Evolutionary conservation across 1,140 invertebrate genomes (phyloP).

Genomic region (Adelges cooleyi): DNA sequence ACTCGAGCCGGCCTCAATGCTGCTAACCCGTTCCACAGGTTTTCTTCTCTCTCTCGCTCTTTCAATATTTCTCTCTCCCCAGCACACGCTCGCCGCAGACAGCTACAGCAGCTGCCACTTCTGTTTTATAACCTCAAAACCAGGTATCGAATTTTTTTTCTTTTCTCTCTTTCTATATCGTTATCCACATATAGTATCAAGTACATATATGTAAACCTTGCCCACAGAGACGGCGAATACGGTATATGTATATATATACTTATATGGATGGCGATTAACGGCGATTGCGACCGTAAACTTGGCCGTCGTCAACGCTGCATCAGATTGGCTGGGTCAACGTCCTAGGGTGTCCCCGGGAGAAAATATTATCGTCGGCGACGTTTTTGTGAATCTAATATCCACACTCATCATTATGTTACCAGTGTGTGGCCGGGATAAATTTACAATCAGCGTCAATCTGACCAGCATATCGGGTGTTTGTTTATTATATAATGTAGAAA

Average conservation of each 20-base stretch:
- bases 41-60: conserved; percentile 3
- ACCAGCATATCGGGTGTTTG: too few relatives aligned
- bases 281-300: conserved; percentile 14
- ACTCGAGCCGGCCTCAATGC: neutral
- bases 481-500: too few relatives aligned
- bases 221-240: neutral
- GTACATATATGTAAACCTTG: neutral
- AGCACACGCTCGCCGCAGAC: neutral
- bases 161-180: neutral
- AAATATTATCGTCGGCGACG: neutral
- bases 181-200: neutral
- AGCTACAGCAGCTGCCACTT: conserved; percentile 11
- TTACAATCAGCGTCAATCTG: too few relatives aligned
- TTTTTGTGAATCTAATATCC: too few relatives aligned
- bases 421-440: too few relatives aligned
- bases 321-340: conserved; percentile 1
- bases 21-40: conserved; percentile 24
- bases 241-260: neutral
- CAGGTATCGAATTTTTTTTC: conserved; percentile 18
- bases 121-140: conserved; percentile 27
- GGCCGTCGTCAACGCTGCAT: neutral
- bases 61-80: neutral
- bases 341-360: neutral
- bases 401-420: too few relatives aligned
- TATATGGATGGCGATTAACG: neutral